Base-by-base conservation (phyloP, 1,140 invertebrate species). In the Anastatus disparis region DNA sequence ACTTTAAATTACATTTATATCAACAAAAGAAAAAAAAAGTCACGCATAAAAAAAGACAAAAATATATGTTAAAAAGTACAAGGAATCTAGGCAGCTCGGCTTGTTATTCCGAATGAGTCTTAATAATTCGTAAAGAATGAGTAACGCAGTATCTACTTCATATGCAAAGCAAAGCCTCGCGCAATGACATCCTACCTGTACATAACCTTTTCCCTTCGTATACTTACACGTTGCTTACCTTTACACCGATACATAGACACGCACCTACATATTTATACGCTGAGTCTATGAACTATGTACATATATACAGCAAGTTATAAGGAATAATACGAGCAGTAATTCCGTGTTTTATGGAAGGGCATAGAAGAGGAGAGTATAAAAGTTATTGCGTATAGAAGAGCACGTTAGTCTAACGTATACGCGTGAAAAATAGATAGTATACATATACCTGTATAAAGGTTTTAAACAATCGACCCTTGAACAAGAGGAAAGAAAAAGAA, bases 51-150 rank as follows among this genome's bases (percentile, higher is more conserved):
- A 8, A 22, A 8, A 29, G n/a, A 55, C 26, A 29, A 1, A 10
- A 15, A 22, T 48, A 48, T 22, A 48, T 6, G 17, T 6, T 53
- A 53, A 29, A 1, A 27, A 27, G 26, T n/a, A n/a, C n/a, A n/a
- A n/a, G n/a, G n/a, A n/a, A n/a, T n/a, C n/a, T n/a, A n/a, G n/a
- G n/a, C n/a, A n/a, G n/a, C n/a, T n/a, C n/a, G n/a, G n/a, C n/a
- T n/a, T n/a, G n/a, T n/a, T n/a, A n/a, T n/a, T 76, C 56, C 56
- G 76, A 75, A 78, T 76, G 74, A 78, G 70, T n/a, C 72, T 73
- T 64, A 71, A 78, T 79, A 76, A 77, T 79, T 78, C 74, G 62
- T 61, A 27, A 71, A n/a, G 76, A 69, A 77, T 76, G 75, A 78
- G 77, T 75, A 77, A 78, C 75, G 62, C 35, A n/a, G 12, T 10